A percentile compares a stretch with the other conserved stretches of the same genome.
These are phyloP conservation scores for Plemyria rubiginata DNA, from an alignment of 2,888 invertebrate genomes.

Conservation along the genomic window DNA sequence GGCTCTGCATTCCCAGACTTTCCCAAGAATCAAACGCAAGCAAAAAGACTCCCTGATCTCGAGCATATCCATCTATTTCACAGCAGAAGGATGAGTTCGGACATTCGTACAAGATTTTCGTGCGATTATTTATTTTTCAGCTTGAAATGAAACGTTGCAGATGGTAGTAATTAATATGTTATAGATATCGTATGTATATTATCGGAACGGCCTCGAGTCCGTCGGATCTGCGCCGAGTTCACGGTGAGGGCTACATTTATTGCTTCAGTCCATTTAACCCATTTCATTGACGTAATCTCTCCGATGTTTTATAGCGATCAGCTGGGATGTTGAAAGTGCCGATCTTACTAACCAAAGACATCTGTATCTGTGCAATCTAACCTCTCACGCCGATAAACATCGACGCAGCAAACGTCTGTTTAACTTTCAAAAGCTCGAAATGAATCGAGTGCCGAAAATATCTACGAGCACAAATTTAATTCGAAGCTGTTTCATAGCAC, in stretches of 20 bases:
- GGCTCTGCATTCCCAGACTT: slow-evolving; percentile 41
- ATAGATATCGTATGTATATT: slow-evolving; percentile 42
- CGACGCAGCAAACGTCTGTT: neutral
- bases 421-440: neutral
- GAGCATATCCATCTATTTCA: slow-evolving; percentile 36
- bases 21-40: slow-evolving; percentile 28
- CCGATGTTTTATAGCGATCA: slow-evolving; percentile 53
- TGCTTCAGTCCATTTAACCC: slow-evolving; percentile 74
- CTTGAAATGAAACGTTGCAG: slow-evolving; percentile 47
- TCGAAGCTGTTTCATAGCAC: no score
- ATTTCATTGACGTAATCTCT: slow-evolving; percentile 75
- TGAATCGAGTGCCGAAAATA: neutral
- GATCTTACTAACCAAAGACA: slow-evolving; percentile 7
- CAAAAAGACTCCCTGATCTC: slow-evolving; percentile 35
- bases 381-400: slow-evolving; percentile 2
- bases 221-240: slow-evolving; percentile 65
- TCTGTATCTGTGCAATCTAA: neutral
- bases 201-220: slow-evolving; percentile 60
- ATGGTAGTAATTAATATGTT: slow-evolving; percentile 49
- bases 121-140: slow-evolving; percentile 41
- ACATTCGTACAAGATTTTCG: slow-evolving; percentile 28
- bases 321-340: slow-evolving; percentile 15
- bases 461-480: no score
- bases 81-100: slow-evolving; percentile 26
- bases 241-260: slow-evolving; percentile 78